phyloP scores from a whole-genome alignment of 2,113 vertebrate species.

The Anguilla rostrata region DNA sequence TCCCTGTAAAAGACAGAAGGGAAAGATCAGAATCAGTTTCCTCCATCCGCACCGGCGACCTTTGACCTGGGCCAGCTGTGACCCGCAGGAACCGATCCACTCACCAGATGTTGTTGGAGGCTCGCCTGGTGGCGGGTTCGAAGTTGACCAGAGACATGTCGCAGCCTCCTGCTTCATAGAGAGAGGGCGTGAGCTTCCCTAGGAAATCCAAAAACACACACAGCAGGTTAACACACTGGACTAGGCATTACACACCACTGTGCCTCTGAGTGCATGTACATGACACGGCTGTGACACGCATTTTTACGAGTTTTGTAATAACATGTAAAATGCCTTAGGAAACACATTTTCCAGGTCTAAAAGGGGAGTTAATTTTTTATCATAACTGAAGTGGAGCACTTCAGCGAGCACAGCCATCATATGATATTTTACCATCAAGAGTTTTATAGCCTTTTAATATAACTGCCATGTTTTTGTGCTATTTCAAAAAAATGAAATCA shows the following conservation, averaged over 20 bases:
- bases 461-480: too few relatives aligned
- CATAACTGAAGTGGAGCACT: too few relatives aligned
- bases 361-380: too few relatives aligned
- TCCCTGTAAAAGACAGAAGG: slow-evolving; percentile 78
- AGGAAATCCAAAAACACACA: slow-evolving; percentile 43
- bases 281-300: too few relatives aligned
- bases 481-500: too few relatives aligned
- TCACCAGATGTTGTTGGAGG: slow-evolving; percentile 95
- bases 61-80: not conserved
- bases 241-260: not conserved
- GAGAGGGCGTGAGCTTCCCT: slow-evolving; percentile 94
- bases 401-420: too few relatives aligned
- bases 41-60: slow-evolving; percentile 5
- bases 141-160: slow-evolving; percentile 97
- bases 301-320: too few relatives aligned
- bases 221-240: slow-evolving; percentile 43
- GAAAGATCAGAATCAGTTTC: slow-evolving; percentile 29
- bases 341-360: too few relatives aligned
- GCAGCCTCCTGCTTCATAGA: slow-evolving; percentile 92
- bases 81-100: slow-evolving; percentile 55
- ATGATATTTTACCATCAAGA: too few relatives aligned
- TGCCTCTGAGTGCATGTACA: too few relatives aligned
- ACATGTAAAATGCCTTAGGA: too few relatives aligned
- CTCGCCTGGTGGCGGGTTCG: slow-evolving; percentile 94
- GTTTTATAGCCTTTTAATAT: too few relatives aligned